Conservation (phyloP, 2,797 vertebrate species). For the Natrix natrix region DNA sequence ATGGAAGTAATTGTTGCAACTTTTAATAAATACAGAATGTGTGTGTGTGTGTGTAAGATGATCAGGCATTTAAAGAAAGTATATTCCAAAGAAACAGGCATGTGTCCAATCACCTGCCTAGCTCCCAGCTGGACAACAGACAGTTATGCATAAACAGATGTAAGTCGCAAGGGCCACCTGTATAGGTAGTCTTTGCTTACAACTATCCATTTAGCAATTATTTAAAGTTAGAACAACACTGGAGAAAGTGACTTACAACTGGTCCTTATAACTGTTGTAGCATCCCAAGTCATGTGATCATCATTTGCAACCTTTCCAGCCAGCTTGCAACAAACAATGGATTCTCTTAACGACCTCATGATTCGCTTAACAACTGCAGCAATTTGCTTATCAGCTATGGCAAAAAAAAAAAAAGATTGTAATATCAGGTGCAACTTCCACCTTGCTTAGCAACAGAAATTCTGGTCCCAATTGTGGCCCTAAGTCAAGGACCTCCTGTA, state of each 20-base stretch:
- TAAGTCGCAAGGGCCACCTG: background rate
- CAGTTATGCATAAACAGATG: background rate
- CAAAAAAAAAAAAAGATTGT: background rate
- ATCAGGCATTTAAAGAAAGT: background rate
- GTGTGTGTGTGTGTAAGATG: too few species aligned
- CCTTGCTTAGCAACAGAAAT: background rate
- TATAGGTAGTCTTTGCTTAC: too few species aligned
- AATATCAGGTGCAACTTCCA: background rate
- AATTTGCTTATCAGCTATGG: background rate
- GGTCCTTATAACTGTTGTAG: background rate
- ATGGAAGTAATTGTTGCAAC: too few species aligned
- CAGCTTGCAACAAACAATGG: background rate
- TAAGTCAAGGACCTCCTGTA: background rate
- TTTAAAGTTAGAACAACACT: too few species aligned
- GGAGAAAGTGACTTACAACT: too few species aligned
- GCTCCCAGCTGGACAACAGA: background rate
- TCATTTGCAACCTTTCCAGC: background rate
- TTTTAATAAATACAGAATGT: too few species aligned
- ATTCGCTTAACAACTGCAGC: background rate
- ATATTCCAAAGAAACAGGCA: background rate
- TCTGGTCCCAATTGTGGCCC: background rate
- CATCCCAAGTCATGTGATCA: background rate
- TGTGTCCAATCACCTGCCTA: background rate
- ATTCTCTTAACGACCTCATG: background rate
- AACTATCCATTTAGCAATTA: background rate